phyloP scores from a whole-genome alignment of 2,113 vertebrate species.

The Entosphenus tridentatus region DNA sequence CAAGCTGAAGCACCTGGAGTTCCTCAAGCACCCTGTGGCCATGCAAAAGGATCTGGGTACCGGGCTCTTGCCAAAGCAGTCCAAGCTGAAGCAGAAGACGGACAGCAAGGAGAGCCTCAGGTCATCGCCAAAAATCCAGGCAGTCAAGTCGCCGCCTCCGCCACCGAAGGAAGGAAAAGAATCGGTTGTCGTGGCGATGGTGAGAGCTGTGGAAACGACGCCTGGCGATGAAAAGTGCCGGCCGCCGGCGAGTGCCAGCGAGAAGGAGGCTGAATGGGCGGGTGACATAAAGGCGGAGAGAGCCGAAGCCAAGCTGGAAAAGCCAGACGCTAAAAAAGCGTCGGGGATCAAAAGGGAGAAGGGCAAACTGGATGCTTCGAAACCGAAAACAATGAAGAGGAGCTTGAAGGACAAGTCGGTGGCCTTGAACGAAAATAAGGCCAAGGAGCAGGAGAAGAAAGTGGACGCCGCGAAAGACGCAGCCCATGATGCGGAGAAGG shows the following conservation, averaged over 20 bases:
- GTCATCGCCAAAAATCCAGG: slow-evolving; percentile 41
- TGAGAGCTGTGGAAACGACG: slow-evolving; percentile 42
- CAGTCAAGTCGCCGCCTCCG: slow-evolving; percentile 23
- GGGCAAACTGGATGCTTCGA: slow-evolving; percentile 36
- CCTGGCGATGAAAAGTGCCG: slow-evolving; percentile 40
- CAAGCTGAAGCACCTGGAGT: slow-evolving; percentile 81
- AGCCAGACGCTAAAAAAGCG: slow-evolving; percentile 32
- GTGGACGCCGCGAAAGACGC: too few relatives aligned
- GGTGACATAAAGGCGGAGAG: slow-evolving; percentile 37
- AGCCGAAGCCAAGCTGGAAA: slow-evolving; percentile 36
- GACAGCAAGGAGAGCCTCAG: slow-evolving; percentile 93
- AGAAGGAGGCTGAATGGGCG: slow-evolving; percentile 46
- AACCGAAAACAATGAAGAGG: slow-evolving; percentile 59
- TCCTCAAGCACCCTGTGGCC: slow-evolving; percentile 67
- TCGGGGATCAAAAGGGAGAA: slow-evolving; percentile 49
- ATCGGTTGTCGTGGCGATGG: slow-evolving; percentile 31
- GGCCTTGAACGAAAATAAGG: slow-evolving; percentile 82
- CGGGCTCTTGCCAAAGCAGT: slow-evolving; percentile 53
- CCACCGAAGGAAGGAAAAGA: slow-evolving; percentile 42
- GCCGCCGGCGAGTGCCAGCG: slow-evolving; percentile 13
- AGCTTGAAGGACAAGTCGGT: slow-evolving; percentile 62
- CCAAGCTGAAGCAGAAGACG: slow-evolving; percentile 67
- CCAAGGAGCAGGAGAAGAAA: slow-evolving; percentile 85
- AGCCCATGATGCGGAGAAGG: slow-evolving; percentile 41
- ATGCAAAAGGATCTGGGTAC: slow-evolving; percentile 70